Evolutionary conservation across 2,888 invertebrate genomes (phyloP).

Genomic region (Leptothorax acervorum): DNA sequence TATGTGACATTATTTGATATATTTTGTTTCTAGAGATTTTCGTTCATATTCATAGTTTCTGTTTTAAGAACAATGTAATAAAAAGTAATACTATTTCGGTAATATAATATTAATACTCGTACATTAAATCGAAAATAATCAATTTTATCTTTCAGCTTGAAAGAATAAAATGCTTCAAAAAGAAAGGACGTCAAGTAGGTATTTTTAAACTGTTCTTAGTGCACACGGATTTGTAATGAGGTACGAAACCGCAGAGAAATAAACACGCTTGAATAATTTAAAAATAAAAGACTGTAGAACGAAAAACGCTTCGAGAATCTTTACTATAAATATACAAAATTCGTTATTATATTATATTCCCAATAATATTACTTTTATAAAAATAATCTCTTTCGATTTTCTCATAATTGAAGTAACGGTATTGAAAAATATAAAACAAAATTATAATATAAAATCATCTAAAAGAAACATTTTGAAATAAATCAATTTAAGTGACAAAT

Average conservation of each 20-base stretch:
- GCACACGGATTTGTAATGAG: background rate
- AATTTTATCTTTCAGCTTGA: background rate
- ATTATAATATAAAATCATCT: background rate
- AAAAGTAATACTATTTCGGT: background rate
- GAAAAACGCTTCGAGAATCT: background rate
- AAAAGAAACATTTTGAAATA: background rate
- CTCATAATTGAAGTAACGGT: background rate
- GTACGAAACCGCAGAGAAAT: background rate
- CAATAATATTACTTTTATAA: background rate
- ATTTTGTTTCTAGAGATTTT: background rate
- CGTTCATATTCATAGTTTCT: background rate
- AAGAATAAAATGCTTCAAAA: background rate
- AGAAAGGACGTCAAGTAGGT: background rate
- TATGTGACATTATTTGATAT: background rate
- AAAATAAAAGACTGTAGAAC: background rate
- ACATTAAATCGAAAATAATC: background rate
- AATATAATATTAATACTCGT: background rate
- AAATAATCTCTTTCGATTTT: background rate
- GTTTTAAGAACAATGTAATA: background rate
- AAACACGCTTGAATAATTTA: background rate
- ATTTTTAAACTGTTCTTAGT: background rate
- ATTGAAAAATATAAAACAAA: constrained; percentile 5
- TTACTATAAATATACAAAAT: background rate
- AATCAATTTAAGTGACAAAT: background rate
- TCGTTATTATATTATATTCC: background rate